Base-by-base conservation (phyloP, 2,888 invertebrate genomes). In the Lamproptera curius region DNA sequence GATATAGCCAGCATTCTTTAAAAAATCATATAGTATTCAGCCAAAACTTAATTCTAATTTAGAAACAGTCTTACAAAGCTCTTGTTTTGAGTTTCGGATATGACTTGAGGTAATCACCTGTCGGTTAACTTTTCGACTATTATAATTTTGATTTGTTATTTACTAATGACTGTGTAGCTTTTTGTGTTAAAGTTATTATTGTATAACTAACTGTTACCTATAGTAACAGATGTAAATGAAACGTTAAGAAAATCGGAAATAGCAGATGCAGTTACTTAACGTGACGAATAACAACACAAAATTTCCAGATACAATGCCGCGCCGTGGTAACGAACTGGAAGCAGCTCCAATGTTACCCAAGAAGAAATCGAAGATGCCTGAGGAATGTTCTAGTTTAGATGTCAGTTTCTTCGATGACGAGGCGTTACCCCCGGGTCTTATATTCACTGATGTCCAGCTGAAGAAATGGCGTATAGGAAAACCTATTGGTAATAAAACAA, bases 381-480 rank as follows among this genome's bases (percentile, higher is more conserved):
- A 76, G 47, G 65, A 65, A 13, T 51, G 62, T 14, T 60, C 69
- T 1, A 81, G 76, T 54, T 59, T 84, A 35, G 84, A 87, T 46
- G 67, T 69, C 9, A 85, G 83, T 66, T 80, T 82, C 56, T 73
- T 54, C 58, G 83, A 87, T 47, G 85, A 87, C 52, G 81, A 86
- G 48, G 90, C 90, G 23, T 68, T 91, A 15, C 77, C 90, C 4
- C 85, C 89, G 13, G 97, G 96, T 0, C 93, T 94, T 66, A 88
- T 96, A 44, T 85, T 98, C 51, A 92, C 91, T 42, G 97, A 97
- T 83, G 88, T 95, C 36, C 89, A 90, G 17, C 92, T 93, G 61
- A 95, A 94, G 65, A 90, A 93, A 70, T 98, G 98, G 98, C 92
- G 91, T 59, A 86, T 98, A 49, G 97, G 97, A 1, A 92, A 93